phyloP scores from a whole-genome alignment of 2,113 vertebrate genomes.

The Megatriorchis doriae region DNA sequence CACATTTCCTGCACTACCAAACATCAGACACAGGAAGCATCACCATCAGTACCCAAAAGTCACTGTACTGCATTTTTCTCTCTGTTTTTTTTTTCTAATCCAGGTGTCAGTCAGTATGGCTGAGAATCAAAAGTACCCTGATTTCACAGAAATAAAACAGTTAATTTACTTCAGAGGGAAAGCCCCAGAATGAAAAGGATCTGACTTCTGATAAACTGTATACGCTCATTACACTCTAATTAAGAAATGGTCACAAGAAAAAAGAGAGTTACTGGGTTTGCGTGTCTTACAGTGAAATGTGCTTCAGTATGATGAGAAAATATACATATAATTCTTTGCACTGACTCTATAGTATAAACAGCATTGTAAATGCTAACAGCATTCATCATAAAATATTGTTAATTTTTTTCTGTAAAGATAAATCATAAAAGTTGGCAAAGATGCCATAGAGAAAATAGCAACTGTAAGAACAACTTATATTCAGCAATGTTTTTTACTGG shows the following conservation, averaged over 20 bases:
- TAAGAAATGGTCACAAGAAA: neutral
- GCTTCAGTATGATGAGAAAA: neutral
- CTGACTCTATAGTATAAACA: neutral
- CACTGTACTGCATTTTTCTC: neutral
- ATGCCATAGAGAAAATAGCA: neutral
- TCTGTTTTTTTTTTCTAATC: neutral
- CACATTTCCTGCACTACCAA: conserved; percentile 61
- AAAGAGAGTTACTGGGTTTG: neutral
- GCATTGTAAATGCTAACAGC: neutral
- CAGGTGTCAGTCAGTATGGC: neutral
- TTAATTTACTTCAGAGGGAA: conserved; percentile 39
- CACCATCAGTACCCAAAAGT: conserved; percentile 14
- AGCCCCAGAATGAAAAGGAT: conserved; percentile 6
- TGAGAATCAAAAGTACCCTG: conserved; percentile 51
- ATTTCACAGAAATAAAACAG: conserved; percentile 65
- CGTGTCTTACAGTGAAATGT: neutral
- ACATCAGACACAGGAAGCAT: conserved; percentile 69
- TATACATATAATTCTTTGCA: neutral
- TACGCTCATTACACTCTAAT: neutral
- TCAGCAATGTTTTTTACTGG: neutral
- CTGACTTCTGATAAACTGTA: conserved; percentile 24
- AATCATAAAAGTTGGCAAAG: neutral
- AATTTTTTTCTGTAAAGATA: neutral
- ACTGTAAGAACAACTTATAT: neutral
- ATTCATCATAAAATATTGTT: neutral